Evolutionary conservation across 2,888 invertebrate genomes (phyloP).

Genomic region (Drosophila eohydei): DNA sequence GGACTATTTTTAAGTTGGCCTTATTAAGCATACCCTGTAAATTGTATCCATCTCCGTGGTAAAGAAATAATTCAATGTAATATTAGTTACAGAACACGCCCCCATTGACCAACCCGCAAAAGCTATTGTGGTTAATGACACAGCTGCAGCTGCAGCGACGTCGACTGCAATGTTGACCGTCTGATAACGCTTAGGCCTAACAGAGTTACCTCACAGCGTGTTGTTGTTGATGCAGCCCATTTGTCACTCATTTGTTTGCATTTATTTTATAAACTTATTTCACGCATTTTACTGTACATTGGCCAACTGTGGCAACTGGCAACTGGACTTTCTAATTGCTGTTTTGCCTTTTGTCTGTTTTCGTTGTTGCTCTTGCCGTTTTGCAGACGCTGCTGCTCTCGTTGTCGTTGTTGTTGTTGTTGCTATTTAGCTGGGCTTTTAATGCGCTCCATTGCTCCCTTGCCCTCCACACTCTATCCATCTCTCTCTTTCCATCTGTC

Average conservation of each 20-base stretch:
- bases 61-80: not conserved
- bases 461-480: slow-evolving; percentile 11
- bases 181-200: slow-evolving; percentile 37
- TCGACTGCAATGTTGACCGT: slow-evolving; percentile 9
- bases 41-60: not conserved
- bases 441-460: slow-evolving; percentile 54
- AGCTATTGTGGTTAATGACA: slow-evolving; percentile 36
- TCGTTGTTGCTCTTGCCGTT: slow-evolving; percentile 32
- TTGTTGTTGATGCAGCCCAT: slow-evolving; percentile 37
- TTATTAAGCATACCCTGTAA: not conserved
- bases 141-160: slow-evolving; percentile 20
- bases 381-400: slow-evolving; percentile 46
- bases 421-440: slow-evolving; percentile 47
- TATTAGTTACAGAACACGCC: slow-evolving; percentile 5
- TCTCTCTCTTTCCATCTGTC: not conserved
- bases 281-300: slow-evolving; percentile 60
- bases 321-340: slow-evolving; percentile 73
- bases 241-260: slow-evolving; percentile 65
- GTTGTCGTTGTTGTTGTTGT: slow-evolving; percentile 18
- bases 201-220: slow-evolving; percentile 47
- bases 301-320: slow-evolving; percentile 41
- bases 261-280: slow-evolving; percentile 66
- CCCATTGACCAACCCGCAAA: not conserved
- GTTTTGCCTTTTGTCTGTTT: slow-evolving; percentile 52
- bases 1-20: not conserved